phyloP scores from a whole-genome alignment of 1,140 invertebrate species.

The Phymastichus coffea region DNA sequence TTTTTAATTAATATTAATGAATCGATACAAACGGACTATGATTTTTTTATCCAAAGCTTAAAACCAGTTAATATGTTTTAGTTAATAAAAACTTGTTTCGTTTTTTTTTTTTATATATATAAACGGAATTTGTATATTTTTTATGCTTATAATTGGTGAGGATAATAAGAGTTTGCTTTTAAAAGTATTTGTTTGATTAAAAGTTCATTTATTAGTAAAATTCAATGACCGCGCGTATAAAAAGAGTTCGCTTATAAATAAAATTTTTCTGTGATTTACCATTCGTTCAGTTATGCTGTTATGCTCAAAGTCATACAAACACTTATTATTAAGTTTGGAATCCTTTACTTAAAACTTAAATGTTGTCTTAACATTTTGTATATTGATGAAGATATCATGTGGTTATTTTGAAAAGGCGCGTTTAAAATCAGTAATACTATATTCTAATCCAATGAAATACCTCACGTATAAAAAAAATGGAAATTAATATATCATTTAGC shows the following conservation, averaged over 20 bases:
- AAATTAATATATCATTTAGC: conserved; percentile 5
- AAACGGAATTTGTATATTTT: conserved; percentile 5
- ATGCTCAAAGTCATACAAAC: conserved; percentile 36
- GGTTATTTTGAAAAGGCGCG: conserved; percentile 9
- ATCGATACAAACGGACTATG: too few species aligned
- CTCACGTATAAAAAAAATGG: background rate
- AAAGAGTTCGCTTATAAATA: conserved; percentile 18
- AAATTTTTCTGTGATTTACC: conserved; percentile 43
- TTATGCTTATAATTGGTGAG: background rate
- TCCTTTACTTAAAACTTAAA: background rate
- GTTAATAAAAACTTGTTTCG: background rate
- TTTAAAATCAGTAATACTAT: too few species aligned
- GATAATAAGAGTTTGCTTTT: conserved; percentile 14
- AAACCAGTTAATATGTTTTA: conserved; percentile 10
- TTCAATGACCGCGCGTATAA: background rate
- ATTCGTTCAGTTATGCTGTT: conserved; percentile 44
- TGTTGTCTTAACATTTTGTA: background rate
- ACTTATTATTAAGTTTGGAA: conserved; percentile 4
- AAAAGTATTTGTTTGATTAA: conserved; percentile 3
- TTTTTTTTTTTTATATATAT: background rate
- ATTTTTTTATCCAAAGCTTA: conserved; percentile 10
- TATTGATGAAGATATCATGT: conserved; percentile 7
- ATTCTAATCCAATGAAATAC: background rate
- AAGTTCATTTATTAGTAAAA: conserved; percentile 7
- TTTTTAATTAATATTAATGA: too few species aligned